Base-by-base conservation (phyloP, 2,888 invertebrate species). In the Drepana falcataria region DNA sequence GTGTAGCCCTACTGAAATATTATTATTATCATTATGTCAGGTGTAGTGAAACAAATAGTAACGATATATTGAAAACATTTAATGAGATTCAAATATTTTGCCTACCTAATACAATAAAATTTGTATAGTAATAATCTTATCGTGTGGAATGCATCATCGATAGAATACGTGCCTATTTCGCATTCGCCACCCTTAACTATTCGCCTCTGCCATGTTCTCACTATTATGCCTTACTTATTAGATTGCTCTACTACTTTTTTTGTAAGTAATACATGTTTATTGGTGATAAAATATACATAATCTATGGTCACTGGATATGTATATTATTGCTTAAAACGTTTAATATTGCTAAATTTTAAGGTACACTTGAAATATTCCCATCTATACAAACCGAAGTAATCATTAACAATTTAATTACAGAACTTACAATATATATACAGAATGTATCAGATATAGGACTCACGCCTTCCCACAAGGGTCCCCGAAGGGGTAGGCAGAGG, bases 31-130 rank as follows among this genome's bases (percentile, higher is more conserved):
- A 21, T 21, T 21, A 21, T 21, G 37, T 75, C 71, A 77, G 72
- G 68, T 75, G 72, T 65, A 59, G 56, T 59, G 60, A 49, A 53
- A 53, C 34, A 35, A 49, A 53, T 35, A 48, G 44, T 41, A 55
- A 51, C 47, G 44, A 44, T 44, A 9, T 44, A 44, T 7, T 44
- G 44, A 44, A 44, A 9, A 44, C 9, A 44, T 44, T 44, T 44
- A 44, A 9, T 44, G 44, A 44, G 9, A 9, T 7, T 44, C 2
- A 44, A 44, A 44, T 44, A 44, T 9, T 6, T 44, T 6, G 6
- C 44, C 44, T 44, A 9, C 44, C 9, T 44, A 44, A 9, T 2
- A 3, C 3, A 44, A 9, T 9, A 44, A 2, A 44, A 9, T 9
- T 2, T 44, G 44, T 9, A 9, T 9, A 44, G 9, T 44, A 44